Evolutionary conservation across 2,113 vertebrate species (phyloP), one percentile per base, ranked within the genome.

Genomic region (Phylloscopus trochilus): DNA sequence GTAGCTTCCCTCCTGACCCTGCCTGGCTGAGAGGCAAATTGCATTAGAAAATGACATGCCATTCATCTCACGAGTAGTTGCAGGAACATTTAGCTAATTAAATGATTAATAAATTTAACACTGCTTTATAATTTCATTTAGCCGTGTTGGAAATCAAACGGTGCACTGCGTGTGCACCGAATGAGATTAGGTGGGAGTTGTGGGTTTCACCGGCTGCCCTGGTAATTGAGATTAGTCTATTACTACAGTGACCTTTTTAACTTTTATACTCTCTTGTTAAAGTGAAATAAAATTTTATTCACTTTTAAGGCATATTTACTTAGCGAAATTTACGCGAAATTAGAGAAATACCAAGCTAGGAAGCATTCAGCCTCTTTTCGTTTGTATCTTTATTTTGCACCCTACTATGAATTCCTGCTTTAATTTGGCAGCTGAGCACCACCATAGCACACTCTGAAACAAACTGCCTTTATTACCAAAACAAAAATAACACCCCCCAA

Each of bases 61-160:
- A 99, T 99, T 99, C 98, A 99, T 99, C 98, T 99, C 98, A 92
- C 96, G 97, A 97, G 98, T 98, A 99, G 98, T 99, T 98, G 98
- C 98, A 99, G 98, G 98, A 99, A 99, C 99, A 99, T 99, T 99
- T 99, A 99, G 98, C 98, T 99, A 99, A 99, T 99, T 99, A 99
- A 99, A 99, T 99, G 99, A 99, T 99, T 99, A 99, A 99, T 99
- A 99, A 98, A 98, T 99, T 99, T 99, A 99, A 99, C 99, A 99
- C 99, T 98, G 98, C 99, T 98, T 99, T 99, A 99, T 99, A 99
- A 99, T 99, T 99, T 99, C 98, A 99, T 99, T 99, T 99, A 98
- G 98, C 98, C 97, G 97, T 99, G 99, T 99, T 99, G 98, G 98
- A 99, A 99, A 99, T 98, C 98, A 98, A 98, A 98, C 98, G 95